Percentiles rank a stretch among this genome's conserved stretches.
Evolutionary conservation across 2,888 invertebrate species (phyloP).

Genomic region (Fragum sueziense): DNA sequence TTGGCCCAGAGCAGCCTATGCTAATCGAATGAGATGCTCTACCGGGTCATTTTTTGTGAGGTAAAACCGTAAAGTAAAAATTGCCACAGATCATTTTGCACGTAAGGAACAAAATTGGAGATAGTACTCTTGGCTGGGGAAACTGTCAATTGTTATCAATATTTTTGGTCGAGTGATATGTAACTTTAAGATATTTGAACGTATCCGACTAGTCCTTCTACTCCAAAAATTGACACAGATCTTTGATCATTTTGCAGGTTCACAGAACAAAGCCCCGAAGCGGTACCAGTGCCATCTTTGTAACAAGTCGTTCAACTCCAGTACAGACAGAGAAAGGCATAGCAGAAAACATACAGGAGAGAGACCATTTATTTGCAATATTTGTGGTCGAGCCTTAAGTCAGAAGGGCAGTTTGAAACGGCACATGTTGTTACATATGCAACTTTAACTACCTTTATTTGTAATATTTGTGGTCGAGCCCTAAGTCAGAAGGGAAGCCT

Average conservation of each 20-base stretch:
- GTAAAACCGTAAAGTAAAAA: no score
- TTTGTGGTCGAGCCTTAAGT: conserved; percentile 24
- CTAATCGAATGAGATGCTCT: no score
- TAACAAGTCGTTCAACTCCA: background rate
- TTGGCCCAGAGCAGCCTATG: no score
- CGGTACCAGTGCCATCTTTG: background rate
- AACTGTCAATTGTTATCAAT: no score
- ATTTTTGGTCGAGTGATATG: background rate
- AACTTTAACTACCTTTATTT: background rate
- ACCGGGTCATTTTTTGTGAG: no score
- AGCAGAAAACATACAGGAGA: conserved; percentile 37
- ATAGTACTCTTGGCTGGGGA: no score
- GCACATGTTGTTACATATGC: conserved; percentile 30
- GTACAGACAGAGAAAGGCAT: background rate
- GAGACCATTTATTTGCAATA: conserved; percentile 20
- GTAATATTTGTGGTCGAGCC: conserved; percentile 16
- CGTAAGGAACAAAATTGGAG: no score
- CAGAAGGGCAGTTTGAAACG: conserved; percentile 38
- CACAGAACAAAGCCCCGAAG: background rate
- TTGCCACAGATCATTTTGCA: no score
- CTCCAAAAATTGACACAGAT: background rate
- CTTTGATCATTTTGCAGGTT: background rate
- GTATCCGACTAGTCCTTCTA: background rate
- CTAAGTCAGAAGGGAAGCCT: conserved; percentile 18
- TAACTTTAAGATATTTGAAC: background rate